Evolutionary conservation across 2,797 vertebrate species (phyloP).

Genomic region (Apogon talboti): DNA sequence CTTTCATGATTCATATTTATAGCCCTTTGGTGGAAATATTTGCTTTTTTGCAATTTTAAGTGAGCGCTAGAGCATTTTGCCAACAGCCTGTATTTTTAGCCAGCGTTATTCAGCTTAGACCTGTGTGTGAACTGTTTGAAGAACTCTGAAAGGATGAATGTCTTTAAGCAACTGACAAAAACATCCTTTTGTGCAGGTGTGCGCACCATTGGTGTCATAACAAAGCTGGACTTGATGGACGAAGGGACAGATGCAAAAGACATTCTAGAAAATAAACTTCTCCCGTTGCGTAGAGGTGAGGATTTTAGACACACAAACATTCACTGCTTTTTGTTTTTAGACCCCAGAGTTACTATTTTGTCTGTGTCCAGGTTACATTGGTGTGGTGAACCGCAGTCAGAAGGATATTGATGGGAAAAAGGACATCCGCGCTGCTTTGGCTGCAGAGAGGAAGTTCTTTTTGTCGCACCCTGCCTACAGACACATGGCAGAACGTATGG

Average conservation of each 20-base stretch:
- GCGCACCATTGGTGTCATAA: constrained; percentile 96
- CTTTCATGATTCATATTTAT: no score
- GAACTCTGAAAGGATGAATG: not conserved
- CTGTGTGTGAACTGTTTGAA: not conserved
- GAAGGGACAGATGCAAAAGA: constrained; percentile 96
- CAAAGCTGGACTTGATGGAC: constrained; percentile 97
- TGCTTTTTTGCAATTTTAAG: no score
- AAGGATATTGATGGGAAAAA: constrained; percentile 98
- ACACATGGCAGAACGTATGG: constrained; percentile 97
- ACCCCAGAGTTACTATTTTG: not conserved
- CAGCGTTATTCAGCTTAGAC: no score
- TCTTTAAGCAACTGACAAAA: not conserved
- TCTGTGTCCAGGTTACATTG: constrained; percentile 89
- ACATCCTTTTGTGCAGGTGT: constrained; percentile 81
- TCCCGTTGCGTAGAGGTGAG: constrained; percentile 92
- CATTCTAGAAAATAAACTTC: constrained; percentile 94
- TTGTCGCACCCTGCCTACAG: constrained; percentile 94
- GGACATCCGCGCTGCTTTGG: constrained; percentile 92
- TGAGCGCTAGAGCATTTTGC: no score
- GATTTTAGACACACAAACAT: not conserved
- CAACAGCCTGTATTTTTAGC: no score
- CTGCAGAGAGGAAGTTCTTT: constrained; percentile 97
- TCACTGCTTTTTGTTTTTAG: not conserved
- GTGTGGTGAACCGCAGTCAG: constrained; percentile 98
- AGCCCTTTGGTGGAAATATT: no score